Conservation (phyloP, 2,797 vertebrate genomes). For the Oceanodroma leucorhoa region DNA sequence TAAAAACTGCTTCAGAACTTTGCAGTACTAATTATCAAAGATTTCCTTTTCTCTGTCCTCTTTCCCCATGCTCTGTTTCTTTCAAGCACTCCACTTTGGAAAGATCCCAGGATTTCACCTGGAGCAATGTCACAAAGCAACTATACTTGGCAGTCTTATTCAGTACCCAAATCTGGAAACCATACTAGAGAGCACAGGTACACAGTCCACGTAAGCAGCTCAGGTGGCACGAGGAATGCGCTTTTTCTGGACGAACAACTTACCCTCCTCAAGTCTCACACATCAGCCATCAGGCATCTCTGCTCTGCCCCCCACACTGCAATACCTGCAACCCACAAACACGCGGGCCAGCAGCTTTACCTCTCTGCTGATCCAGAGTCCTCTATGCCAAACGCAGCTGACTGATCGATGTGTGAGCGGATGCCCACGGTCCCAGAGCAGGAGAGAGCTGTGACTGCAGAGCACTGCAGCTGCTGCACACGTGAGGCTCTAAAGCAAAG, state of each 20-base stretch:
- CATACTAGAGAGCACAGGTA: background rate
- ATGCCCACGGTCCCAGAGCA: background rate
- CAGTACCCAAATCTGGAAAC: background rate
- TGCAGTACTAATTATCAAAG: background rate
- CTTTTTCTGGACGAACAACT: background rate
- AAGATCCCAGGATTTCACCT: background rate
- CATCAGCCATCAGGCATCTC: background rate
- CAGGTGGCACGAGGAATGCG: rapidly evolving
- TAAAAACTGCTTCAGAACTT: background rate
- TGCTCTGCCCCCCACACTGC: background rate
- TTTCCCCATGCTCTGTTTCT: background rate
- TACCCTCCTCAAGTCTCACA: background rate
- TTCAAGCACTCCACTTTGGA: background rate
- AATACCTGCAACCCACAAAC: background rate
- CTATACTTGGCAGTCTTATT: background rate
- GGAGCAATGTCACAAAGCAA: background rate
- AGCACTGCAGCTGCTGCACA: background rate
- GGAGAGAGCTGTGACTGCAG: background rate
- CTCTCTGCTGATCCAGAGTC: background rate
- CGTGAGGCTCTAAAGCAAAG: background rate
- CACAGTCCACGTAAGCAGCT: background rate
- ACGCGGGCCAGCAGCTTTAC: background rate
- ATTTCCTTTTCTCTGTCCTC: background rate
- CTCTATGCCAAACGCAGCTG: background rate
- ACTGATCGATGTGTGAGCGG: background rate